Evolutionary conservation across 2,888 invertebrate species (phyloP), one percentile per base, ranked within the genome.

Genomic region (Drosophila borborema): DNA sequence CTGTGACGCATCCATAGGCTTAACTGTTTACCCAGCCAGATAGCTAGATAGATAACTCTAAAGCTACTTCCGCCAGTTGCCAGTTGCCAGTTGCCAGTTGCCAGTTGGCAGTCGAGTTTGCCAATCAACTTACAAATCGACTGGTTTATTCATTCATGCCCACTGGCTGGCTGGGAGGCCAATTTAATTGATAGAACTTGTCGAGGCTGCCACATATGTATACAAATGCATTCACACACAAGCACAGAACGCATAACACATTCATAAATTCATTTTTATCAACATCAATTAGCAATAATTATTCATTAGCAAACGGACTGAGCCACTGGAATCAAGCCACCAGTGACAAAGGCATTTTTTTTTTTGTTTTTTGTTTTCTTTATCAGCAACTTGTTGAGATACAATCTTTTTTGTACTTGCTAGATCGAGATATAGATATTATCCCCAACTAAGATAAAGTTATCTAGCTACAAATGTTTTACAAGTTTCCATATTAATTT

Each of bases 221-320:
- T 9, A 18, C 18, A 36, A 7, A 51, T 8, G 8, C 18, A 12
- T 8, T 5, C 38, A 9, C 36, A 34, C 14, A 28, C 28, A 28
- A 3, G 10, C 4, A n/a, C 49, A 31, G 10, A 38, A 18, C 55
- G 40, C 70, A 74, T 63, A 67, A 82, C 81, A 73, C 86, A 82
- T 88, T 81, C 82, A 83, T 88, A 83, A 86, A 83, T 83, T 83
- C 83, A 83, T 81, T 86, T 80, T 85, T 86, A 86, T 86, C 84
- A 86, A 77, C 86, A 86, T 83, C 91, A 89, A 89, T 89, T 90
- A 90, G 89, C 86, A 74, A 89, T 90, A 90, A 89, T 89, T 90
- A 88, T 82, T 90, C 78, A 88, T 88, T 86, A 80, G 82, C 48
- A 28, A 36, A 34, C 64, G 23, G 45, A 9, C 62, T 36, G 36